These are phyloP conservation scores for Centropyge bicolor DNA, from an alignment of 2,797 vertebrate genomes.

Conservation along the genomic window DNA sequence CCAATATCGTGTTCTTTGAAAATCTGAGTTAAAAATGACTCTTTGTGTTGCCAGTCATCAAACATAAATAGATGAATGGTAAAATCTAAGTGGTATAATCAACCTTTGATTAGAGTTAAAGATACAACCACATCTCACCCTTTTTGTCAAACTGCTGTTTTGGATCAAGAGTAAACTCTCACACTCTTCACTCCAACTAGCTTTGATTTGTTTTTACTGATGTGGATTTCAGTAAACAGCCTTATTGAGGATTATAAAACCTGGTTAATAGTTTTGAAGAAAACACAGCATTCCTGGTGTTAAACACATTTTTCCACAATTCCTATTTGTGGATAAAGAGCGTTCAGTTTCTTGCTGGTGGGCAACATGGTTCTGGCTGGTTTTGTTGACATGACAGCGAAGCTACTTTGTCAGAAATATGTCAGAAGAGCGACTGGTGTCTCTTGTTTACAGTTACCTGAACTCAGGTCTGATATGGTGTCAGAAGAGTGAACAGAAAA, in stretches of 20 bases:
- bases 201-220: not conserved
- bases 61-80: not conserved
- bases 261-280: constrained; percentile 11
- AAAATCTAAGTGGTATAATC: not conserved
- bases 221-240: constrained; percentile 10
- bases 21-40: not conserved
- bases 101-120: not conserved
- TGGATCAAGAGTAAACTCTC: not conserved
- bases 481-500: not conserved
- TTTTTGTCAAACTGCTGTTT: constrained; percentile 1
- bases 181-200: too few relatives aligned
- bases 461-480: not conserved
- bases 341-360: not conserved
- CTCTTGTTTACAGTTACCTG: not conserved
- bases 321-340: too few relatives aligned
- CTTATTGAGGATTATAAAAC: not conserved
- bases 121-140: not conserved
- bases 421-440: not conserved
- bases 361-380: not conserved
- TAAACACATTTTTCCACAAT: not conserved
- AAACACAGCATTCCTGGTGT: not conserved
- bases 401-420: not conserved
- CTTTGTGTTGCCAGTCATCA: not conserved
- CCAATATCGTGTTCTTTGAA: not conserved
- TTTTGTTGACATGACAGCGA: not conserved